Evolutionary conservation across 2,113 vertebrate genomes (phyloP).

Genomic region (Gymnogyps californianus): DNA sequence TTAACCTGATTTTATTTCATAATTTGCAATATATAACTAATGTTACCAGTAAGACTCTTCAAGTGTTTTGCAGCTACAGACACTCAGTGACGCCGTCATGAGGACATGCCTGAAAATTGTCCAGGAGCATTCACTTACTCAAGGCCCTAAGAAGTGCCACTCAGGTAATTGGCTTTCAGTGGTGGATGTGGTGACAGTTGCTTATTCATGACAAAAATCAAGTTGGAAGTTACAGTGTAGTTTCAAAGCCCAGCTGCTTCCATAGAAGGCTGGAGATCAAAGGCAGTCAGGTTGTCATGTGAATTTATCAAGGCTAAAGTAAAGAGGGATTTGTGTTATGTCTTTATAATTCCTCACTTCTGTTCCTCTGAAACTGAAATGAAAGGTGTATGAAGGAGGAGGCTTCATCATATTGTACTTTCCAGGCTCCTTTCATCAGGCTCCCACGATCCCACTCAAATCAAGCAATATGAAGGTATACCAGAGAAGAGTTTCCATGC

Average conservation of each 20-base stretch:
- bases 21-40: background rate
- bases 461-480: background rate
- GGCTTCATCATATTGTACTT: background rate
- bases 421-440: background rate
- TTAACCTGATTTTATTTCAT: background rate
- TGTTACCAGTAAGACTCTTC: background rate
- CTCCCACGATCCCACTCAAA: background rate
- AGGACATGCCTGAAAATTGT: background rate
- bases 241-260: slow-evolving; percentile 1
- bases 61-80: background rate
- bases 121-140: background rate
- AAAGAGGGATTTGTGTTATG: background rate
- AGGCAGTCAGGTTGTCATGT: background rate
- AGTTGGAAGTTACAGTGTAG: background rate
- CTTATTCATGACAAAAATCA: background rate
- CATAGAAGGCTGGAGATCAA: background rate
- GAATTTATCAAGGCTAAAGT: background rate
- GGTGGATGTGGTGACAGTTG: background rate
- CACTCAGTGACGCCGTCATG: background rate
- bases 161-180: background rate
- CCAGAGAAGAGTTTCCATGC: background rate
- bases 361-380: background rate
- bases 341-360: background rate
- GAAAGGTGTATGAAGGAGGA: background rate
- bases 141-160: background rate